Evolutionary conservation across 1,140 invertebrate species (phyloP).

Genomic region (Ooceraea biroi): DNA sequence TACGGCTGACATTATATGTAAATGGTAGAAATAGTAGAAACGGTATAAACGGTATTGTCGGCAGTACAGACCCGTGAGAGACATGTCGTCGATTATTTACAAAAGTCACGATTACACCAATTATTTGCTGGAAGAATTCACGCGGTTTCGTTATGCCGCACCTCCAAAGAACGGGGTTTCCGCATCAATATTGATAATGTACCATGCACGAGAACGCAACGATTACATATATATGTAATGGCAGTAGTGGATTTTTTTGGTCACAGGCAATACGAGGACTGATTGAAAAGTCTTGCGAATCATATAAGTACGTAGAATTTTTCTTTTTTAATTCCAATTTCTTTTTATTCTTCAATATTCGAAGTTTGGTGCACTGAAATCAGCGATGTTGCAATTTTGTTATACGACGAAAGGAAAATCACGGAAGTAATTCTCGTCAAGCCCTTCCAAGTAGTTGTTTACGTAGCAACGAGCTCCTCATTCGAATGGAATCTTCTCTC

Average conservation of each 20-base stretch:
- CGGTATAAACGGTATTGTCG: slow-evolving; percentile 33
- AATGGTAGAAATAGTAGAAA: slow-evolving; percentile 51
- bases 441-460: too few relatives aligned
- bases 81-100: slow-evolving; percentile 54
- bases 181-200: slow-evolving; percentile 3
- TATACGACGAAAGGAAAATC: too few relatives aligned
- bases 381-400: too few relatives aligned
- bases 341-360: too few relatives aligned
- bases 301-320: too few relatives aligned
- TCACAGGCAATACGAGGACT: neutral
- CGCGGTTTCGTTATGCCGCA: slow-evolving; percentile 8
- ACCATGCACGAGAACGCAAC: slow-evolving; percentile 4
- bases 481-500: too few relatives aligned
- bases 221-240: neutral
- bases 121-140: slow-evolving; percentile 49
- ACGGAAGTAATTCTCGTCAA: too few relatives aligned
- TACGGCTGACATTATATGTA: slow-evolving; percentile 17
- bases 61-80: slow-evolving; percentile 33
- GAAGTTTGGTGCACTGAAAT: too few relatives aligned
- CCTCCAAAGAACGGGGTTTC: neutral
- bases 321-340: too few relatives aligned
- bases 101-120: slow-evolving; percentile 31
- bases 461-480: too few relatives aligned
- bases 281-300: too few relatives aligned
- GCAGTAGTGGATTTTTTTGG: slow-evolving; percentile 19